phyloP scores from a whole-genome alignment of 2,113 vertebrate genomes.

The Erythrolamprus reginae region DNA sequence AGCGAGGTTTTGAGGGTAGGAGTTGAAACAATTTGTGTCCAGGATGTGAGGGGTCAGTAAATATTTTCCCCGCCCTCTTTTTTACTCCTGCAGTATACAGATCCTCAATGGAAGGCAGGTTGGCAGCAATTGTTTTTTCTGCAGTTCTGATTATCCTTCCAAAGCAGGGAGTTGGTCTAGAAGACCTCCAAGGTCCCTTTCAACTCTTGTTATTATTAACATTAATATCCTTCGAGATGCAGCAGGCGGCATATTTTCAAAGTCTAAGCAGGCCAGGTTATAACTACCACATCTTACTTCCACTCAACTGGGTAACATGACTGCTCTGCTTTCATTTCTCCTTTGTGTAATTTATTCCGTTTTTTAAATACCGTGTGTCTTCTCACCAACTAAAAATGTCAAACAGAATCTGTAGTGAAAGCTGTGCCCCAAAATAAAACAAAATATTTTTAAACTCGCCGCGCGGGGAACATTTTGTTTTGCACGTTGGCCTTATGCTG shows the following conservation, averaged over 20 bases:
- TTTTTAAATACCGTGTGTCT: neutral
- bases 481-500: neutral
- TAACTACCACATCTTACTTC: neutral
- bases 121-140: too few relatives aligned
- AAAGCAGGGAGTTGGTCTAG: too few relatives aligned
- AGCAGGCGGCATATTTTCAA: neutral
- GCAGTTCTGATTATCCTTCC: too few relatives aligned
- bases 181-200: too few relatives aligned
- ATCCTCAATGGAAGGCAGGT: too few relatives aligned
- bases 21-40: too few relatives aligned
- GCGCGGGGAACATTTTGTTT: neutral
- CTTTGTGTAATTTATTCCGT: neutral
- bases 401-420: constrained; percentile 6
- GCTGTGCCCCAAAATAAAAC: constrained; percentile 10
- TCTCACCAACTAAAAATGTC: neutral
- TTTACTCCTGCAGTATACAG: too few relatives aligned
- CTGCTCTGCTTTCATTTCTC: neutral
- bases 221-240: neutral
- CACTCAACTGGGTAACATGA: neutral
- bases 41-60: too few relatives aligned
- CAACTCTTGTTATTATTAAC: too few relatives aligned
- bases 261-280: neutral
- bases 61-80: too few relatives aligned
- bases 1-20: too few relatives aligned
- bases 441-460: constrained; percentile 13